phyloP scores from a whole-genome alignment of 2,888 invertebrate genomes.

The Trissoscelio sp. region DNA sequence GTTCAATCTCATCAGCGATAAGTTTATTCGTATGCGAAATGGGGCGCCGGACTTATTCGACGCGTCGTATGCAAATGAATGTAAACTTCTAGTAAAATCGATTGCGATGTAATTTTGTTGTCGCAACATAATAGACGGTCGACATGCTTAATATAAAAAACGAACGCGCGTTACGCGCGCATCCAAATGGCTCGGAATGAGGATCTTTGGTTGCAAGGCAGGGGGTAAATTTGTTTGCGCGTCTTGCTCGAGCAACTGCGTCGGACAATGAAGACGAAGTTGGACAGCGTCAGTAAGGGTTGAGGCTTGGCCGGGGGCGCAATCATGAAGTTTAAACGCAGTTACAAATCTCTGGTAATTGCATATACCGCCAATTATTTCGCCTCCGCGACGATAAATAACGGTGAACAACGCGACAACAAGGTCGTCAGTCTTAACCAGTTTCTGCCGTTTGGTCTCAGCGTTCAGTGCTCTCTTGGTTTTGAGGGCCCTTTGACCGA shows the following conservation, averaged over 20 bases:
- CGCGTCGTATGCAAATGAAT: constrained; percentile 49
- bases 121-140: constrained; percentile 17
- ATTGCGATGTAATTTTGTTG: constrained; percentile 30
- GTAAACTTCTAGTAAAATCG: constrained; percentile 30
- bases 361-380: constrained; percentile 65
- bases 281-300: constrained; percentile 21
- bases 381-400: constrained; percentile 62
- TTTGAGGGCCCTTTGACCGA: constrained; percentile 58
- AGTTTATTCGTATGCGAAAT: constrained; percentile 30
- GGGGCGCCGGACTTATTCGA: constrained; percentile 32
- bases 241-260: constrained; percentile 4
- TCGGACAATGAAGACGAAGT: constrained; percentile 43
- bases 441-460: constrained; percentile 28
- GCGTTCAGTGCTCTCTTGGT: background rate
- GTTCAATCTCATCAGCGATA: constrained; percentile 40
- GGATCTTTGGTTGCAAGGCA: background rate
- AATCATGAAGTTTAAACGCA: constrained; percentile 57
- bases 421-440: constrained; percentile 34
- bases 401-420: constrained; percentile 31
- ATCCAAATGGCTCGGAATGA: constrained; percentile 35
- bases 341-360: constrained; percentile 63
- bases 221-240: constrained; percentile 45
- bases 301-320: constrained; percentile 11
- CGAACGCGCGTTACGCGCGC: constrained; percentile 13
- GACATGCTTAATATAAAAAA: constrained; percentile 35